Evolutionary conservation across 2,888 invertebrate genomes (phyloP).

Genomic region (Baccha elongata): DNA sequence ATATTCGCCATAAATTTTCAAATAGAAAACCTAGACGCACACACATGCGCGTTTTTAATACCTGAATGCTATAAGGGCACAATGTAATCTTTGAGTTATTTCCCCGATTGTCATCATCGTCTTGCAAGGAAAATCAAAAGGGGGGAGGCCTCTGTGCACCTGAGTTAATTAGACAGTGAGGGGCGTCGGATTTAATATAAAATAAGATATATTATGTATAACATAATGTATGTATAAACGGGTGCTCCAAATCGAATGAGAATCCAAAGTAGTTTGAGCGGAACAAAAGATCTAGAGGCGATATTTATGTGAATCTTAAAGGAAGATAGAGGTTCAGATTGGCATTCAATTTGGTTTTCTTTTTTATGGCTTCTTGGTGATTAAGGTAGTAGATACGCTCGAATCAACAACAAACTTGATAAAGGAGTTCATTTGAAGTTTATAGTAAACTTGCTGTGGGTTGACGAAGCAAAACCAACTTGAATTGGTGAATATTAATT

Average conservation of each 20-base stretch:
- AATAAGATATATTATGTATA: conserved; percentile 11
- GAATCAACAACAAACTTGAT: conserved; percentile 59
- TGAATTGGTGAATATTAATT: too few relatives aligned
- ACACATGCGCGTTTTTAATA: conserved; percentile 69
- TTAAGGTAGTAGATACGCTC: conserved; percentile 61
- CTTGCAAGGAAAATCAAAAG: neutral
- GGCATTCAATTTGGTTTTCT: conserved; percentile 32
- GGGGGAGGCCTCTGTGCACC: neutral
- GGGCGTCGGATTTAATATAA: conserved; percentile 23
- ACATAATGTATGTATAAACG: conserved; percentile 36
- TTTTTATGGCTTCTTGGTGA: neutral
- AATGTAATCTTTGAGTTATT: conserved; percentile 69
- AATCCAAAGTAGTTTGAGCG: conserved; percentile 53
- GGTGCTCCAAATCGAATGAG: conserved; percentile 54
- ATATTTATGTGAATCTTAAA: conserved; percentile 60
- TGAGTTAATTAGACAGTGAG: conserved; percentile 25
- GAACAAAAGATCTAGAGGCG: conserved; percentile 58
- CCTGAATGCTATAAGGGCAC: conserved; percentile 64
- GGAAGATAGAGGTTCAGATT: conserved; percentile 19
- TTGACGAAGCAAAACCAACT: too few relatives aligned
- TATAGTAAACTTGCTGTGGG: too few relatives aligned
- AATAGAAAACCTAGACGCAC: conserved; percentile 57
- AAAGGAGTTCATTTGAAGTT: conserved; percentile 39
- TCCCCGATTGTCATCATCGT: conserved; percentile 65
- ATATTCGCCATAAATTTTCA: conserved; percentile 68